phyloP scores from a whole-genome alignment of 2,113 vertebrate genomes.

The Microtus montanus region DNA sequence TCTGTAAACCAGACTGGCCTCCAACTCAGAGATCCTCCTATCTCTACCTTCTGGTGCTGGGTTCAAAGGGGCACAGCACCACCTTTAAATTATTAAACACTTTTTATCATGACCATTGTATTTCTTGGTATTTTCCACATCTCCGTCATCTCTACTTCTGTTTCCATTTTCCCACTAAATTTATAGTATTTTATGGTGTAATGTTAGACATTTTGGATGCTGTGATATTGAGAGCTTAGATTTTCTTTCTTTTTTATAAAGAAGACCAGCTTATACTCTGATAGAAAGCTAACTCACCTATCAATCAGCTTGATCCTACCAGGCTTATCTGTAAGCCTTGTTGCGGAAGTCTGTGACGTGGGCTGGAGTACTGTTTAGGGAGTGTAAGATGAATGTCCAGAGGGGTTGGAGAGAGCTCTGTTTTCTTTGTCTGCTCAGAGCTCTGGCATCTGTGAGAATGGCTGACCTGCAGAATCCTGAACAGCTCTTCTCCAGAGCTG shows the following conservation, averaged over 20 bases:
- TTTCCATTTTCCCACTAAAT: background rate
- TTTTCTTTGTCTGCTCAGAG: background rate
- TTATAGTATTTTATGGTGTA: conserved; percentile 12
- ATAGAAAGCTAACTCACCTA: background rate
- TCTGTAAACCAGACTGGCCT: background rate
- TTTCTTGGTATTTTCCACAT: conserved; percentile 32
- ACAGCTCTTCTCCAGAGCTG: background rate
- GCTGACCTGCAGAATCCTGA: background rate
- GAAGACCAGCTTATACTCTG: background rate
- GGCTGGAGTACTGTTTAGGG: background rate
- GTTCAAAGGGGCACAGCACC: background rate
- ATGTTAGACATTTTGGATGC: background rate
- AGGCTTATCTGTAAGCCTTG: conserved; percentile 11
- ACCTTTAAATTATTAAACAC: background rate
- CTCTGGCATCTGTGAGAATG: background rate
- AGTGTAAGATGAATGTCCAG: background rate
- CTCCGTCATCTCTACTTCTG: background rate
- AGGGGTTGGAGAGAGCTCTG: background rate
- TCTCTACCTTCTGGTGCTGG: background rate
- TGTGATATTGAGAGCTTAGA: background rate
- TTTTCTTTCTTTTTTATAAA: background rate
- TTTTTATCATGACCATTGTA: conserved; percentile 17
- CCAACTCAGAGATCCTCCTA: background rate
- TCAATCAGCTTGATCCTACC: background rate
- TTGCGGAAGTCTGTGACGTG: background rate